Base-by-base conservation (phyloP, 1,140 invertebrate genomes). In the Muscidifurax raptorellus region DNA sequence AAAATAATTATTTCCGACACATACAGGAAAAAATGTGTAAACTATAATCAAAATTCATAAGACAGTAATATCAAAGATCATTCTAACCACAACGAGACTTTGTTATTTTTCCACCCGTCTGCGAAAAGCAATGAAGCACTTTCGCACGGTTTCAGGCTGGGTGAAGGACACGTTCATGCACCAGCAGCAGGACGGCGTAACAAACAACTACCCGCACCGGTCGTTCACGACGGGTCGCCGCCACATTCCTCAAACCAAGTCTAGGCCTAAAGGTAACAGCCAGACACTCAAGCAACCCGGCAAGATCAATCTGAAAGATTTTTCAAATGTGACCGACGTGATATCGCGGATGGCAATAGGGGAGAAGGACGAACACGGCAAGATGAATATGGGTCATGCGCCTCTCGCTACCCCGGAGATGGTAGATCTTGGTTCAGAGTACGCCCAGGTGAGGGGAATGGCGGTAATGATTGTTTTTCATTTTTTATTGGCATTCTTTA, bases 271-370 rank as follows among this genome's bases (percentile, higher is more conserved):
- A 92, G 94, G 96, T 25, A 96, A 96, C 85, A 96, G 96, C 88
- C 96, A 97, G 91, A 97, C 96, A 4, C 90, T 97, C 25, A 97
- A 97, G 94, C 96, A 97, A 95, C 97, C 97, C 10, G 97, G 97
- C 76, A 98, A 98, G 94, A 94, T 98, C 87, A 97, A 98, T 90
- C 94, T 98, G 93, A 97, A 97, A 91, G 97, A 97, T 90, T 98
- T 96, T 92, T 96, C 96, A 30, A 95, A 97, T 89, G 97, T 98
- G 22, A 97, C 97, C 86, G 97, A 98, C 90, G 97, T 97, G n/a
- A 95, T 96, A 88, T 95, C 95, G 59, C 93, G 96, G 88, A 96
- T 97, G 95, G 96, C 95, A 88, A 94, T 97, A 85, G 94, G 93
- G 69, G 94, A 94, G 78, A 95, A 95, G 86, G 93, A 94, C 67